Base-by-base conservation (phyloP, 92 coral and sea anemone genomes). In the Epizoanthus fatuus region DNA sequence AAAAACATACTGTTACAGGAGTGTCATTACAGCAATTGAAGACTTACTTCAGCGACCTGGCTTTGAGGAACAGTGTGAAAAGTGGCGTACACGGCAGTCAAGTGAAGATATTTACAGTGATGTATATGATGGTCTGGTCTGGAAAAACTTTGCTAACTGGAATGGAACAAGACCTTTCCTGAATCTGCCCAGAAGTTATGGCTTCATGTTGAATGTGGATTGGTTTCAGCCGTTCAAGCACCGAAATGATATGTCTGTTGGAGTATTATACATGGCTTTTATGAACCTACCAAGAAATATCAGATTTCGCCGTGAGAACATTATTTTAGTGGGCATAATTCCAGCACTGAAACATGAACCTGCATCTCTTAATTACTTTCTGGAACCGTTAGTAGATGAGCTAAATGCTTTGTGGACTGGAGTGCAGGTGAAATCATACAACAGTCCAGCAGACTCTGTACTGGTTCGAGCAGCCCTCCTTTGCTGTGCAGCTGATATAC, bases 401-500 rank as follows among this genome's bases (percentile, higher is more conserved):
- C 45, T 91, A 38, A 73, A 84, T 20, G 87, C 78, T 3, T 65
- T 88, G 58, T 85, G 95, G 95, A 71, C 51, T 54, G 95, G 95
- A 5, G 78, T 85, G 2, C 69, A 72, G 11, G 59, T 91, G 9
- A 53, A 76, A 9, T 67, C 75, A 17, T 22, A 37, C 44, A 73
- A 40, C 44, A 25, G 39, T 22, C 86, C 87, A 2, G 29, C 37
- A 8, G 38, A 55, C 4, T 81, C 65, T 69, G 66, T 54, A 44
- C 78, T 69, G 63, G 32, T 88, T 35, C 69, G 81, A 66, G 95
- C 91, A 35, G 93, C 91, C 4, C 72, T 92, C 3, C 49, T 89
- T n/a, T 92, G 89, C 62, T 85, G 86, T 74, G 87, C 93, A 9
- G 66, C 91, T 49, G 93, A 89, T 56, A 92, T 89, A 14, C 91